These are phyloP conservation scores for Dynastes hyllus DNA, from an alignment of 2,888 invertebrate species.

Conservation along the genomic window DNA sequence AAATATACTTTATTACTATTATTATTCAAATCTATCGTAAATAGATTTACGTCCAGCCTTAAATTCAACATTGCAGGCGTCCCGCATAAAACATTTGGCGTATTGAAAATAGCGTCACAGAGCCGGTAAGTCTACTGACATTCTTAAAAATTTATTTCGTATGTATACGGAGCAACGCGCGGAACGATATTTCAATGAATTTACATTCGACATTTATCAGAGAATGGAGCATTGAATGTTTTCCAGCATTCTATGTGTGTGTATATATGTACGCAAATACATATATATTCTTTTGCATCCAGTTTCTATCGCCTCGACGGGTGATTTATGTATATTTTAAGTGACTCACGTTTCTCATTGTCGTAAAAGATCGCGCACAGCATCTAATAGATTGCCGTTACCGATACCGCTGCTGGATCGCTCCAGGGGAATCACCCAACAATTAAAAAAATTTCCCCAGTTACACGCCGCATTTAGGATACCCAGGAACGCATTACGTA, in stretches of 20 bases:
- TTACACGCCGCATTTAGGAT: not conserved
- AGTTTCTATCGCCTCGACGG: not conserved
- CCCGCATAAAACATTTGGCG: not conserved
- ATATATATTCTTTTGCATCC: slow-evolving; percentile 12
- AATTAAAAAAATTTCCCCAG: slow-evolving; percentile 18
- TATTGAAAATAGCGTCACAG: not conserved
- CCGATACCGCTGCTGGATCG: slow-evolving; percentile 3
- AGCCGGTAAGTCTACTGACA: slow-evolving; percentile 9
- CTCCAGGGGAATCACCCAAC: slow-evolving; percentile 15
- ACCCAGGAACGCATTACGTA: too few species aligned
- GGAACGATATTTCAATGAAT: slow-evolving; percentile 13
- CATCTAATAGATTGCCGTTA: slow-evolving; percentile 17
- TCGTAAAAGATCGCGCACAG: slow-evolving; percentile 16
- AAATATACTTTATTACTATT: too few species aligned
- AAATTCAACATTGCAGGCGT: not conserved
- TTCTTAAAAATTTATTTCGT: slow-evolving; percentile 22
- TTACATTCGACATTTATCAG: slow-evolving; percentile 21
- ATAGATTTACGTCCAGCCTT: not conserved
- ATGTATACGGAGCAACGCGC: slow-evolving; percentile 5
- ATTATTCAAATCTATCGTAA: not conserved
- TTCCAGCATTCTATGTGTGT: slow-evolving; percentile 10
- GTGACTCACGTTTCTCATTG: slow-evolving; percentile 18
- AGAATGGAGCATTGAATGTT: slow-evolving; percentile 5
- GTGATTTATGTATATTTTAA: slow-evolving; percentile 22
- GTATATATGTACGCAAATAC: too few species aligned